These are phyloP conservation scores for Adoxophyes honmai DNA, from an alignment of 1,140 invertebrate genomes.

Conservation along the genomic window DNA sequence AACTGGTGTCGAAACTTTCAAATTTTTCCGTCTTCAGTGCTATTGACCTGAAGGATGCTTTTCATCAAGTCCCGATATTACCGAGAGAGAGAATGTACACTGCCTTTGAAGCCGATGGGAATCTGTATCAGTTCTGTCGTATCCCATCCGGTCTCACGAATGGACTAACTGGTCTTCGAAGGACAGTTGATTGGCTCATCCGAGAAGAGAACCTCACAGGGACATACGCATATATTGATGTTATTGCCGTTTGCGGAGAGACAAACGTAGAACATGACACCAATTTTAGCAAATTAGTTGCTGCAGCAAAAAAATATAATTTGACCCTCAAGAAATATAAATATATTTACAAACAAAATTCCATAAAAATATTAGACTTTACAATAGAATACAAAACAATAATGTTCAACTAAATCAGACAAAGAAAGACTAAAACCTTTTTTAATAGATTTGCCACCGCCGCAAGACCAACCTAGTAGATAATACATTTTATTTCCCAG, in stretches of 20 bases:
- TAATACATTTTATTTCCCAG: too few species aligned
- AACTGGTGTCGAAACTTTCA: background rate
- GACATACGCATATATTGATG: slow-evolving; percentile 22
- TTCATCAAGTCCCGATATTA: too few species aligned
- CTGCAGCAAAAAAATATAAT: slow-evolving; percentile 18
- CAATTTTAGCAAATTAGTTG: slow-evolving; percentile 22
- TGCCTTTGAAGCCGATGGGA: slow-evolving; percentile 19
- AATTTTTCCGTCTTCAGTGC: background rate
- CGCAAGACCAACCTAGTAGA: too few species aligned
- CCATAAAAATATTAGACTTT: too few species aligned
- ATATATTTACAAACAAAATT: too few species aligned
- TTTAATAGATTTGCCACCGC: too few species aligned
- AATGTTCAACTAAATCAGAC: too few species aligned
- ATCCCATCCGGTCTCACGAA: slow-evolving; percentile 32
- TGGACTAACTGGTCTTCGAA: slow-evolving; percentile 26
- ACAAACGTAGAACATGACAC: slow-evolving; percentile 23
- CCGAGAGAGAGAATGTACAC: too few species aligned
- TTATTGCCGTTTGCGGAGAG: slow-evolving; percentile 26
- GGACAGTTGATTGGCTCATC: slow-evolving; percentile 17
- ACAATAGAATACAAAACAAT: too few species aligned
- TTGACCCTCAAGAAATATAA: slow-evolving; percentile 22
- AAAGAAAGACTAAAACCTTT: too few species aligned
- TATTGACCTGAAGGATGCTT: slow-evolving; percentile 15
- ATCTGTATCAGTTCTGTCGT: slow-evolving; percentile 23
- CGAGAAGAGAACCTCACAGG: slow-evolving; percentile 14